Conservation (phyloP, 2,797 vertebrate species). For the Semotilus atromaculatus region DNA sequence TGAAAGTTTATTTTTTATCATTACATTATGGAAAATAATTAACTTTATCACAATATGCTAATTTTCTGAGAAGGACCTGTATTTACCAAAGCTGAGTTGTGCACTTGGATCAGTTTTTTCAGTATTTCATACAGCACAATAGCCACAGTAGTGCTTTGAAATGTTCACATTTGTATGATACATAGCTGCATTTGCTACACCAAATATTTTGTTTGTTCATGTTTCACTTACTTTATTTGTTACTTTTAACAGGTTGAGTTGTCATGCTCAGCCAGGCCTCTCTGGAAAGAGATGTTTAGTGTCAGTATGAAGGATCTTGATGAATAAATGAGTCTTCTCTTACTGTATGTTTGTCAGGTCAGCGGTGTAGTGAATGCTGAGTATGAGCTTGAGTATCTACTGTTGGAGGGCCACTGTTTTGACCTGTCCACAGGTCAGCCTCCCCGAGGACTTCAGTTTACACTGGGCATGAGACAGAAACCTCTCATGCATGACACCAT, state of each 20-base stretch:
- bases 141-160: background rate
- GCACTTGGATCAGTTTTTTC: no score
- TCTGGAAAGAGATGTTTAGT: background rate
- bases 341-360: slow-evolving; percentile 72
- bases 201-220: background rate
- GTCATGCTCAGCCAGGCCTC: background rate
- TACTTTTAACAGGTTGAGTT: background rate
- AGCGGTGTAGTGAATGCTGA: slow-evolving; percentile 85
- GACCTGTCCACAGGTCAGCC: slow-evolving; percentile 88
- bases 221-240: background rate
- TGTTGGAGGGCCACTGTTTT: slow-evolving; percentile 96
- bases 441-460: slow-evolving; percentile 94
- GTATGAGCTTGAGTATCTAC: slow-evolving; percentile 92
- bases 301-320: background rate
- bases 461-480: slow-evolving; percentile 86
- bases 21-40: no score
- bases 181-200: background rate
- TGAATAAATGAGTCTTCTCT: background rate
- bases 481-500: slow-evolving; percentile 91
- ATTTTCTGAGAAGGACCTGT: no score
- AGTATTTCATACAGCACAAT: background rate
- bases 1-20: no score
- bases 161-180: background rate
- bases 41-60: no score
- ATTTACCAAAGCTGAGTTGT: no score